Conservation (phyloP, 2,888 invertebrate species). For the Hypolimnas misippus region DNA sequence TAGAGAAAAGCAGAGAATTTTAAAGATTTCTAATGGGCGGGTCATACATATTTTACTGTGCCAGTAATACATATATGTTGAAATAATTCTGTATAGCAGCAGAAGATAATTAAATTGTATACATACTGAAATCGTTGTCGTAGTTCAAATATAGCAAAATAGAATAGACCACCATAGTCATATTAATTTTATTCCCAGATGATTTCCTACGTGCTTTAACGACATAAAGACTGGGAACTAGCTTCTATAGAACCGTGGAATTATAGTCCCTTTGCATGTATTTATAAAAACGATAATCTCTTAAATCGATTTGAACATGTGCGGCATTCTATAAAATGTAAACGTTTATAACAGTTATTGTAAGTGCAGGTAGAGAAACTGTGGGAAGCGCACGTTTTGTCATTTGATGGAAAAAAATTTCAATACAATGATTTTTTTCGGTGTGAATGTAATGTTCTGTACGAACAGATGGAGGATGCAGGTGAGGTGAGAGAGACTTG, state of each 20-base stretch:
- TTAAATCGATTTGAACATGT: constrained; percentile 4
- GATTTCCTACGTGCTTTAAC: constrained; percentile 5
- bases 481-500: constrained; percentile 29
- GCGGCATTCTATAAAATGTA: background rate
- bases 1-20: no score
- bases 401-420: constrained; percentile 42
- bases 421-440: constrained; percentile 45
- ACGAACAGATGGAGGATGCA: constrained; percentile 39
- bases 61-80: no score
- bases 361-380: constrained; percentile 59
- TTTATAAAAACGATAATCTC: constrained; percentile 1
- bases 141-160: background rate
- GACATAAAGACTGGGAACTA: background rate
- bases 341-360: constrained; percentile 14
- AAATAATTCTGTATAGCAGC: no score
- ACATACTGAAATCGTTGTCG: background rate
- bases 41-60: no score
- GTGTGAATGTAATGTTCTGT: constrained; percentile 36
- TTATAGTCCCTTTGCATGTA: background rate
- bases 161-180: background rate
- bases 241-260: background rate
- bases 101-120: no score
- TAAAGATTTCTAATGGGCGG: no score
- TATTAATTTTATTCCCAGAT: constrained; percentile 3
- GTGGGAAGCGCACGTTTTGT: constrained; percentile 54